phyloP scores from a whole-genome alignment of 1,140 invertebrate genomes.

The Cotesia vestalis region DNA sequence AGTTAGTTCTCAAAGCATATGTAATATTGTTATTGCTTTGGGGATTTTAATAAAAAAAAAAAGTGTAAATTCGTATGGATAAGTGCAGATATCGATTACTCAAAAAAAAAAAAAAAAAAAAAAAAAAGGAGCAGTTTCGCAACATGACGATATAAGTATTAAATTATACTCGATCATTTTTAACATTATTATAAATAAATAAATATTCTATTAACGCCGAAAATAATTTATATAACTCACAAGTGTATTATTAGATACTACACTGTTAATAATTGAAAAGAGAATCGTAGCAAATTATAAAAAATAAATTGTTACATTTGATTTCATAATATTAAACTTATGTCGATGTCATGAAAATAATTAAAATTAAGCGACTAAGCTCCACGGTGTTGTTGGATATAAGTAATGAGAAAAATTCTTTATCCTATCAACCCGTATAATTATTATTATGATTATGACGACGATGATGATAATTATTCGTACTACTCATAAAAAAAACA shows the following conservation, averaged over 20 bases:
- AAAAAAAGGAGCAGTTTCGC: constrained; percentile 9
- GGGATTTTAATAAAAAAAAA: not conserved
- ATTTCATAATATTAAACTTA: constrained; percentile 63
- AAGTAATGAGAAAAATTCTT: constrained; percentile 57
- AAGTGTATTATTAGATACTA: not conserved
- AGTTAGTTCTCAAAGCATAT: constrained; percentile 15
- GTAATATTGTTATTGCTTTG: constrained; percentile 15
- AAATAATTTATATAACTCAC: too few relatives aligned
- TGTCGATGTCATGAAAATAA: constrained; percentile 65
- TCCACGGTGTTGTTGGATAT: constrained; percentile 63
- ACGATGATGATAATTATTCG: constrained; percentile 61
- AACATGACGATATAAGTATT: too few relatives aligned
- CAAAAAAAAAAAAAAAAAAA: constrained; percentile 21
- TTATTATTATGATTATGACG: constrained; percentile 48
- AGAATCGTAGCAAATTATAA: constrained; percentile 26
- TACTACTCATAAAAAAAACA: constrained; percentile 65
- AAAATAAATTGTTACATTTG: constrained; percentile 51
- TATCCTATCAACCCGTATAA: constrained; percentile 64
- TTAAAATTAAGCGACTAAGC: constrained; percentile 57
- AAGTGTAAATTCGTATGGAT: not conserved
- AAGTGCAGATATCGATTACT: not conserved
- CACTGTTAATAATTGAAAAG: constrained; percentile 24
- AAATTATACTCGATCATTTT: too few relatives aligned
- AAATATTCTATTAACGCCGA: not conserved
- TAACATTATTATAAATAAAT: constrained; percentile 15